Base-by-base conservation (phyloP, 2,888 invertebrate genomes). In the Papilio gigon region DNA sequence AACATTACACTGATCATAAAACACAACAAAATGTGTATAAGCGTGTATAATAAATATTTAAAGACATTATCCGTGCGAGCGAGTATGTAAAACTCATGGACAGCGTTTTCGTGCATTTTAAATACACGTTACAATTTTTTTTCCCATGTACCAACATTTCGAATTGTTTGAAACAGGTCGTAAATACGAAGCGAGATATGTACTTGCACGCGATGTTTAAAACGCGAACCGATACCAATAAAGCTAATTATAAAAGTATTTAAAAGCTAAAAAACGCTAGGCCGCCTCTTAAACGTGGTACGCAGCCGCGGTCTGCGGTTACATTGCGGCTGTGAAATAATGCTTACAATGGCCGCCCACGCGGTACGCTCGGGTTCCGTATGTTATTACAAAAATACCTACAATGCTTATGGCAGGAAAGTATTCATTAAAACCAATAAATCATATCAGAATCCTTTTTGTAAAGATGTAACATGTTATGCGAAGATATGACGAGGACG, bases 231-330 rank as follows among this genome's bases (percentile, higher is more conserved):
- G 77, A 72, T 70, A 73, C 75, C 80, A 80, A 84, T 86, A 85
- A 85, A 86, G 81, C 84, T 83, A 82, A 86, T 86, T 86, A 85
- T 81, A 84, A 78, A 81, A 78, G 77, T 80, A 81, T 83, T 75
- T 74, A 80, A 81, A 83, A 78, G 75, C 75, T 71, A 72, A 75
- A n/a, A 47, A 78, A 78, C 75, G 77, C 71, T 72, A 71, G 73
- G 77, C 71, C 75, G 78, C 74, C 66, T 72, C 30, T 83, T 68
- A 84, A 82, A 84, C 81, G 64, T 4, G 25, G 79, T 76, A 77
- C 22, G 47, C 30, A 40, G 25, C 61, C 35, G 56, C 30, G 50
- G 66, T 68, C 12, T 53, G 47, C 14, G 27, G 63, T 63, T 67
- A 1, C 0, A 14, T 37, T 42, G 8, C 58, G 35, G 30, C 61